A percentile compares a stretch with the other conserved stretches of the same genome.
These are phyloP conservation scores for Anabacerthia variegaticeps DNA, from an alignment of 2,797 vertebrate genomes.

Conservation along the genomic window DNA sequence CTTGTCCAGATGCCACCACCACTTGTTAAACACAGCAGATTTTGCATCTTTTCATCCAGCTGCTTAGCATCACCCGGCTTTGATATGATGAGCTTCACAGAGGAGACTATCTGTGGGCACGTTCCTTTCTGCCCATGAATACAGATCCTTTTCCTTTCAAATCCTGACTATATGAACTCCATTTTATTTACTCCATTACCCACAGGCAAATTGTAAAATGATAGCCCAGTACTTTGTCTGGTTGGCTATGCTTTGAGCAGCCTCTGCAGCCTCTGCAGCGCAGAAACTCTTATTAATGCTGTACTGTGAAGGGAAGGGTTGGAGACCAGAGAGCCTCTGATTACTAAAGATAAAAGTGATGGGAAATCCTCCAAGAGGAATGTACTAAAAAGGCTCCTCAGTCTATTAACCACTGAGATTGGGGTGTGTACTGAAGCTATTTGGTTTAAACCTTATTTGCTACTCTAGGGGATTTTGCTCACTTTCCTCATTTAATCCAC, in stretches of 20 bases:
- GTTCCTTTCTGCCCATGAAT: conserved; percentile 19
- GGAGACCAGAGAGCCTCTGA: conserved; percentile 38
- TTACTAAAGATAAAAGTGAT: conserved; percentile 66
- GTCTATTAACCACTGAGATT: conserved; percentile 12
- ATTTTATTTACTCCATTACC: conserved; percentile 64
- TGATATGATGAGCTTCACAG: not conserved
- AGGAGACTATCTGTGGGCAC: not conserved
- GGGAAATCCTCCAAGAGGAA: conserved; percentile 37
- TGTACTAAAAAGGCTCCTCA: conserved; percentile 19
- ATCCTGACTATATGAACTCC: conserved; percentile 28
- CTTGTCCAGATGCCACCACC: conserved; percentile 47
- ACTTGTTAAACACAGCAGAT: conserved; percentile 32
- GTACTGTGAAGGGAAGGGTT: conserved; percentile 13
- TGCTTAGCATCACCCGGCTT: not conserved
- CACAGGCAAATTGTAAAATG: conserved; percentile 69
- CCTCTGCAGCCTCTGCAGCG: not conserved
- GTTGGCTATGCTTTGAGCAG: conserved; percentile 48
- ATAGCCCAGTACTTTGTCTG: conserved; percentile 31
- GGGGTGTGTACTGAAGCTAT: not conserved
- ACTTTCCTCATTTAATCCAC: conserved; percentile 41
- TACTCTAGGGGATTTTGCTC: conserved; percentile 5
- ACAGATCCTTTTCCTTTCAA: conserved; percentile 7
- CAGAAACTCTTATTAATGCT: conserved; percentile 12
- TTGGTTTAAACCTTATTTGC: conserved; percentile 16
- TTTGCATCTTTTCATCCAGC: not conserved